Evolutionary conservation across 2,797 vertebrate genomes (phyloP), one percentile per base, ranked within the genome.

Genomic region (Luscinia luscinia): DNA sequence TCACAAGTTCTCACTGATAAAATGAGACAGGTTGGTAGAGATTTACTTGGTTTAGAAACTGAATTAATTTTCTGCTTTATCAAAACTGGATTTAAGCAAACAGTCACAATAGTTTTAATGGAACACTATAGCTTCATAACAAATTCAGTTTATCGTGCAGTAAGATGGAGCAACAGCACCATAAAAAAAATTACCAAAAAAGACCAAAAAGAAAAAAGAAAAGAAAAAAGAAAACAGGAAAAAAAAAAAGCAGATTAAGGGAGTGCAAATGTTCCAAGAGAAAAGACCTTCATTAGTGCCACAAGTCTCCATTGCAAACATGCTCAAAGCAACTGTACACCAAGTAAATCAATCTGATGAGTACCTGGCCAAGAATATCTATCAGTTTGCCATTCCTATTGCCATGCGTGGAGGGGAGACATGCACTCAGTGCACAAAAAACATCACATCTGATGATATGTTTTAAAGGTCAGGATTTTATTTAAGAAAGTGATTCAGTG

Each of bases 391-490:
- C 49, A 49, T 94, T 70, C 87, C 38, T 51, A 46, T 12, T 78
- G 48, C 75, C 55, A 67, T 38, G 32, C 46, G 46, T 58, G 72
- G 41, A 93, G 54, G 12, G 26, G 48, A 94, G 34, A 91, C 45
- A 61, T 52, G 59, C 57, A 93, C 75, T 68, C 84, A 79, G 64
- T 45, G 48, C 72, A 69, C 67, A 90, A 93, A 67, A 62, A 51
- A 84, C 69, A 36, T 27, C 62, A 79, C 45, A 93, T 95, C 89
- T 95, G 87, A 93, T 79, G 58, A 84, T 15, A 79, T 45, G 87
- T 92, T 63, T 67, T 63, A 95, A 95, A 97, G 91, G 75, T 96
- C 73, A 95, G 73, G 76, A 94, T 90, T 93, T 96, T 92, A 92
- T 91, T 90, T 83, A 63, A 63, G 57, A 76, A 95, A 96, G 86